A percentile compares a stretch with the other conserved stretches of the same genome.
Conservation (phyloP, 2,888 invertebrate genomes). For the Heteromurus nitidus region DNA sequence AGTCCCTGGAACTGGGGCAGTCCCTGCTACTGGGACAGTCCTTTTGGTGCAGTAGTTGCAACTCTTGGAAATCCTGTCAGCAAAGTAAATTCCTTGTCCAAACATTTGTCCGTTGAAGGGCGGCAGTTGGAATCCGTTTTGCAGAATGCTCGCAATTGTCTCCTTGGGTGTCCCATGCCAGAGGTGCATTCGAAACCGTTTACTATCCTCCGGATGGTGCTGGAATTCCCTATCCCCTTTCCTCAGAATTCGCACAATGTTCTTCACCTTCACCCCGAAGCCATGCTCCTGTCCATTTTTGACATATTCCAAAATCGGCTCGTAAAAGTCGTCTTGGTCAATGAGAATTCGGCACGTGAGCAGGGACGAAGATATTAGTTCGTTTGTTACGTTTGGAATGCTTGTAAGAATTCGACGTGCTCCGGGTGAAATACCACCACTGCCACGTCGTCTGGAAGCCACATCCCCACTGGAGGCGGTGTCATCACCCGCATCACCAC, state of each 20-base stretch:
- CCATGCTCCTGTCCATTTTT: constrained; percentile 14
- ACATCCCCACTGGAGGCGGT: too few relatives aligned
- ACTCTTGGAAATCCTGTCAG: constrained; percentile 58
- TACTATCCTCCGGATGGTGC: background rate
- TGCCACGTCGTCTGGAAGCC: too few relatives aligned
- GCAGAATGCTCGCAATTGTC: constrained; percentile 19
- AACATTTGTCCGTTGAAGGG: constrained; percentile 41
- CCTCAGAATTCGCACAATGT: constrained; percentile 7
- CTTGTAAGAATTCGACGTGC: too few relatives aligned
- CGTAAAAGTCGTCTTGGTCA: background rate
- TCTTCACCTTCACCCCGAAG: background rate
- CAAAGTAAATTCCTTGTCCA: constrained; percentile 54
- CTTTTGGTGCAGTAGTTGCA: constrained; percentile 40
- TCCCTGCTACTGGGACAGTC: background rate
- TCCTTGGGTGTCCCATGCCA: constrained; percentile 54
- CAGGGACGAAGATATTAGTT: too few relatives aligned
- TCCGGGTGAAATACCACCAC: too few relatives aligned
- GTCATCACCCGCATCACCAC: too few relatives aligned
- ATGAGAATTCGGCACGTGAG: too few relatives aligned
- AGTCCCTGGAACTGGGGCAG: background rate
- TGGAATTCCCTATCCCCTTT: constrained; percentile 6
- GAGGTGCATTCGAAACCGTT: constrained; percentile 41
- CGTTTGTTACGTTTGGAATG: too few relatives aligned
- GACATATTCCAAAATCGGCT: background rate
- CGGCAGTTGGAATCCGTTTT: constrained; percentile 48